Base-by-base conservation (phyloP, 2,888 invertebrate species). In the Meiosimyza decipiens region DNA sequence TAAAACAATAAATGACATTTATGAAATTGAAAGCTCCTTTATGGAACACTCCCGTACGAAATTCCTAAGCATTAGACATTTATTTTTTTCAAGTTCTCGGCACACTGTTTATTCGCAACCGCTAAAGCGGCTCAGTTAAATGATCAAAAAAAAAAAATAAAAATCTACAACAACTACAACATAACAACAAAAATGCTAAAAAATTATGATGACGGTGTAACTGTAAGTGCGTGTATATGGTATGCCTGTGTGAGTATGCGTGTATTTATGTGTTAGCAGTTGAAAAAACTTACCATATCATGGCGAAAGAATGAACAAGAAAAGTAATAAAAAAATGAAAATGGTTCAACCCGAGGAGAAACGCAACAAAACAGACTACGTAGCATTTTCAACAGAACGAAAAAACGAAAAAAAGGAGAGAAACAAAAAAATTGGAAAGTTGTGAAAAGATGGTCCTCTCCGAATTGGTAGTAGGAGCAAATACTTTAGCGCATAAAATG, bases 401-500 rank as follows among this genome's bases (percentile, higher is more conserved):
- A 64, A 28, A 71, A 13, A 49, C n/a, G 40, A 9, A 40, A 69
- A n/a, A 22, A 22, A 2, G 22, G 22, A 22, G 22, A 1, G 22
- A 66, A 13, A 49, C 13, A 5, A 9, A 40, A n/a, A 67, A 47
- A 15, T 28, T 18, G 63, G n/a, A 28, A 52, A 60, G n/a, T 40
- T 40, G 33, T n/a, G 40, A 64, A 51, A 50, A 15, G 54, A 55
- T 18, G 57, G 65, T 54, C 33, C 51, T 2, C 50, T 50, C 6
- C 4, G 16, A 57, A 47, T 57, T 69, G 40, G 9, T 47, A 54
- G 47, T 57, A 52, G 6, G 33, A 62, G 47, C 28, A 59, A 67
- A 51, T 51, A 40, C 70, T 81, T 83, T 79, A 78, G 79, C 78
- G 79, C 82, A 83, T 83, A 83, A 83, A 83, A 82, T 84, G 83